Evolutionary conservation across 1,140 invertebrate species (phyloP), one percentile per base, ranked within the genome.

Genomic region (Latrodectus geometricus): DNA sequence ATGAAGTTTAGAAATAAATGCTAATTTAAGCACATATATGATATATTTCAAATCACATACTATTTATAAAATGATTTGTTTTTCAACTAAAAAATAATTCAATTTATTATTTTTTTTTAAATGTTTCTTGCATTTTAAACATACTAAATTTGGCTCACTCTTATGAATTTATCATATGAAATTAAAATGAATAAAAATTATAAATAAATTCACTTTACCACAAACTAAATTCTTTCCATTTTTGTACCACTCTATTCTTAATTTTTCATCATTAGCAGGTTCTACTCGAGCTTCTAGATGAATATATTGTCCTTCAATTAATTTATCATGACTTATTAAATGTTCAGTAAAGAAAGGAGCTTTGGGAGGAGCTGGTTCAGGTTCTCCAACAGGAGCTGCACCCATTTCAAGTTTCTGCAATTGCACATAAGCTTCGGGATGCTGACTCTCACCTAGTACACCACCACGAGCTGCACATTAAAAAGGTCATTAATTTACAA

Each of bases 321-420:
- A 90, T 90, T 96, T 95, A 83, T 97, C 96, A 85, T 94, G 95
- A 89, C 95, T 97, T 89, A 95, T 94, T 9, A 98, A 92, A 90
- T 98, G 96, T 48, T 95, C 96, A 0, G 96, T 97, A 89, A 97
- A 98, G 12, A 97, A 95, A 78, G 97, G 96, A 54, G 96, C 95
- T 91, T 96, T 95, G n/a, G 77, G 88, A 56, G 73, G 73, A 2
- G 94, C 93, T 7, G 88, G 88, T 88, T 97, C 96, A 35, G 96
- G 92, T 90, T 96, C 95, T 93, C 95, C 95, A 91, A 96, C 94
- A 0, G 96, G 96, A 21, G 96, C 96, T 94, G 96, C 95, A 88
- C 96, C 95, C 20, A 96, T 95, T 93, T 97, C 96, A 90, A 96
- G 96, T 12, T 96, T 90, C 73, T 96, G 95, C 90, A 97, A 97